These are phyloP conservation scores for Patiria miniata DNA, from an alignment of 35 echinoderm and acorn worm genomes.

Conservation along the genomic window DNA sequence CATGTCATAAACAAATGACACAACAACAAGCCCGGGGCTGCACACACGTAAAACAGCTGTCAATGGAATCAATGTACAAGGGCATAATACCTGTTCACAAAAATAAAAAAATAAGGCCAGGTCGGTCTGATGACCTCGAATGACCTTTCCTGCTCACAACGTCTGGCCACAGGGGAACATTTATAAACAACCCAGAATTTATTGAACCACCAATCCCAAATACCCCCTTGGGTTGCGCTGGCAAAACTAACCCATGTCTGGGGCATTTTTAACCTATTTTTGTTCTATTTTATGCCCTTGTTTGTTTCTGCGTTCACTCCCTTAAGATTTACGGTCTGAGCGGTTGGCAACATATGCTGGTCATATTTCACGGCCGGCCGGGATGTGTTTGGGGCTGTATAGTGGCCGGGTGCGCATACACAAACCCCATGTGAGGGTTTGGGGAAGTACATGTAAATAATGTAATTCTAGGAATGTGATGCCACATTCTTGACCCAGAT, in stretches of 20 bases:
- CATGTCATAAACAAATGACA: too few relatives aligned
- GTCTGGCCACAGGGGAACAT: not conserved
- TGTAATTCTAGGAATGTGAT: not conserved
- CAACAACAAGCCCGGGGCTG: too few relatives aligned
- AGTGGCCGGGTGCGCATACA: not conserved
- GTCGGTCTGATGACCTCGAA: not conserved
- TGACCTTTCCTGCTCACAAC: not conserved
- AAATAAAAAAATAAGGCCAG: too few relatives aligned
- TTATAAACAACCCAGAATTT: conserved; percentile 18
- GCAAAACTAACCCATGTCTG: too few relatives aligned
- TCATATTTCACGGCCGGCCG: not conserved
- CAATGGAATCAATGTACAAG: too few relatives aligned
- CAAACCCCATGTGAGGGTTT: not conserved
- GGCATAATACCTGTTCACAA: too few relatives aligned
- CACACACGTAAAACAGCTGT: too few relatives aligned
- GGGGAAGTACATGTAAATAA: not conserved
- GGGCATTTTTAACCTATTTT: too few relatives aligned
- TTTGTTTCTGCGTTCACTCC: not conserved
- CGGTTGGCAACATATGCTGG: not conserved
- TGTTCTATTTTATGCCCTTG: too few relatives aligned
- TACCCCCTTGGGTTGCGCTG: too few relatives aligned
- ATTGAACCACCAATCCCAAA: not conserved
- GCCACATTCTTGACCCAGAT: conserved; percentile 17
- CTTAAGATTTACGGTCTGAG: not conserved
- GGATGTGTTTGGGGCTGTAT: too few relatives aligned